Evolutionary conservation across 2,113 vertebrate genomes (phyloP).

Genomic region (Glaucidium brasilianum): DNA sequence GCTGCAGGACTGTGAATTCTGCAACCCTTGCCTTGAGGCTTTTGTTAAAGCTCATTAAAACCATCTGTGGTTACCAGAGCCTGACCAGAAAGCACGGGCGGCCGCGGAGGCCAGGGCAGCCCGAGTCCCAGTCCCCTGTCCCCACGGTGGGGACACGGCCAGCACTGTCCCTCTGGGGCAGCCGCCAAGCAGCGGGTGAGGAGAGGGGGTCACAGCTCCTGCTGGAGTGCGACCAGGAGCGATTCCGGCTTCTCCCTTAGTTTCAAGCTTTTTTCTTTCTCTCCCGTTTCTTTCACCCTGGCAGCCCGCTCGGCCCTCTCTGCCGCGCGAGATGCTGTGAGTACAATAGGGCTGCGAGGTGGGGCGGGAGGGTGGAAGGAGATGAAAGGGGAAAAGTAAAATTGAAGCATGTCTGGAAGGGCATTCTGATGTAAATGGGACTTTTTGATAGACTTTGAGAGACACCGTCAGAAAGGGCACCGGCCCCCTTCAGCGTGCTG

Average conservation of each 20-base stretch:
- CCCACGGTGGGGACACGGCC: not conserved
- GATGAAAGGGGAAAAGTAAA: slow-evolving; percentile 61
- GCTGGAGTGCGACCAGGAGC: slow-evolving; percentile 28
- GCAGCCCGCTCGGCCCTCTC: not conserved
- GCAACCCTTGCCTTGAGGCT: not conserved
- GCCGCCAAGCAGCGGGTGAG: not conserved
- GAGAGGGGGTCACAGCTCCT: not conserved
- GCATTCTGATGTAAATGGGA: slow-evolving; percentile 69
- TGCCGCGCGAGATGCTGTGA: not conserved
- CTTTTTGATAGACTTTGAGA: slow-evolving; percentile 61
- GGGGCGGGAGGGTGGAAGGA: slow-evolving; percentile 30
- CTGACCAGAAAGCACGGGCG: not conserved
- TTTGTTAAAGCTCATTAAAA: slow-evolving; percentile 12
- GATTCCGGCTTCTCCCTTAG: slow-evolving; percentile 29
- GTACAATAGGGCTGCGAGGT: slow-evolving; percentile 39
- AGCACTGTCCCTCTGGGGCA: not conserved
- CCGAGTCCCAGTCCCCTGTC: not conserved
- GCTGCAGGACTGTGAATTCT: not conserved
- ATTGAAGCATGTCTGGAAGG: slow-evolving; percentile 42
- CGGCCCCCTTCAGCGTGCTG: not conserved
- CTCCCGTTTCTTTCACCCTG: not conserved
- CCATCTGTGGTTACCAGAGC: not conserved
- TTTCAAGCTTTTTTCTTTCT: slow-evolving; percentile 8
- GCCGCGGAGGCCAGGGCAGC: not conserved
- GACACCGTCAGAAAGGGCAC: slow-evolving; percentile 41